Conservation (phyloP, 2,797 vertebrate genomes). For the Mionectes olivaceus region DNA sequence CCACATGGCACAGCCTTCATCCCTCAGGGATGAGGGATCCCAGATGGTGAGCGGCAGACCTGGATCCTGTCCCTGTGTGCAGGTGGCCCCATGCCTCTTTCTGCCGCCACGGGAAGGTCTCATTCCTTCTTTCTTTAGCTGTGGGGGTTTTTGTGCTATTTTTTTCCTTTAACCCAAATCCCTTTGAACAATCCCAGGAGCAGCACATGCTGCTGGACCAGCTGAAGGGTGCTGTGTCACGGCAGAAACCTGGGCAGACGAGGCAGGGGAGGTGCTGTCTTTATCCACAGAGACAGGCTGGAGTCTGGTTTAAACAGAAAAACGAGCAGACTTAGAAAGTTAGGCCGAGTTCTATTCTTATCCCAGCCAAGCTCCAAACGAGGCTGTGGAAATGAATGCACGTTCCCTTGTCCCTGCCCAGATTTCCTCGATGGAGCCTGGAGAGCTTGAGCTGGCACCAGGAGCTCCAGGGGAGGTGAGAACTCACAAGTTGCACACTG, state of each 20-base stretch:
- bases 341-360: not conserved
- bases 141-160: not conserved
- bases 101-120: not conserved
- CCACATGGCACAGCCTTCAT: not conserved
- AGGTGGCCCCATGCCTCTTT: not conserved
- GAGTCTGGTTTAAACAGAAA: not conserved
- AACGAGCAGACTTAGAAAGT: not conserved
- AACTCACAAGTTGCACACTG: not conserved
- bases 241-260: not conserved
- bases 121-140: not conserved
- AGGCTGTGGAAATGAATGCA: not conserved
- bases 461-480: not conserved
- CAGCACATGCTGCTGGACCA: not conserved
- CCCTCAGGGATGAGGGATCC: not conserved
- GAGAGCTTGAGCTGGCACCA: fast-evolving
- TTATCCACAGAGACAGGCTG: not conserved
- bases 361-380: not conserved
- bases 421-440: not conserved
- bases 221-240: not conserved
- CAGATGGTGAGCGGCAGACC: not conserved
- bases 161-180: not conserved
- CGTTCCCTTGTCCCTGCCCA: not conserved
- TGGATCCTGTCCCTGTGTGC: not conserved
- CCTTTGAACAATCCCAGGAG: not conserved
- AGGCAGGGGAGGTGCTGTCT: not conserved